Base-by-base conservation (phyloP, 2,888 invertebrate species). In the Athrips mouffetella region DNA sequence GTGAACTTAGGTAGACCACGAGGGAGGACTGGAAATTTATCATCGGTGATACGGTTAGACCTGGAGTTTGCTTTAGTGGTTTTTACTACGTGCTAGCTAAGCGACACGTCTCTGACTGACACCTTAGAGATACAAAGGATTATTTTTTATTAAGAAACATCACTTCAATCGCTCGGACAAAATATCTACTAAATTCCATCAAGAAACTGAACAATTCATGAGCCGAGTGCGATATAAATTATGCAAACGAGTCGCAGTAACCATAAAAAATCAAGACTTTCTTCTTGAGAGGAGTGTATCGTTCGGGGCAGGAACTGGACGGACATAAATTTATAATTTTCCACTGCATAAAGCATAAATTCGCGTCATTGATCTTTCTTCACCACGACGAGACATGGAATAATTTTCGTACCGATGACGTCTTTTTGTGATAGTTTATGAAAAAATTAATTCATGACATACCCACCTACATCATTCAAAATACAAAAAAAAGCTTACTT, bases 321-420 rank as follows among this genome's bases (percentile, higher is more conserved):
- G 67, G 59, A 63, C 76, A 82, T 87, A 86, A 86, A 88, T 87
- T 86, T 87, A 80, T 88, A 71, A 86, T 87, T 87, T 88, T 88
- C 87, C 87, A 79, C 80, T 82, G 85, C 85, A 87, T 87, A 85
- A 87, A 87, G 80, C 87, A 77, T 80, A 84, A 84, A 83, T 80
- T 82, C 85, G 82, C 80, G 81, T 86, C 86, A 85, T 78, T 83
- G 81, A 72, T 79, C 73, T 67, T 84, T 83, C 80, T 3, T 15
- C 33, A 13, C 33, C 33, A 7, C 47, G 46, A 52, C 60, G 55
- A 51, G 40, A 23, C 21, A 10, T 25, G 20, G 56, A 58, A 67
- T 64, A 61, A 68, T 56, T 63, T 69, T n/a, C n/a, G n/a, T n/a
- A n/a, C n/a, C n/a, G n/a, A n/a, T n/a, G n/a, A n/a, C n/a, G n/a